Evolutionary conservation across 2,888 invertebrate species (phyloP).

Genomic region (Pollenia labialis): DNA sequence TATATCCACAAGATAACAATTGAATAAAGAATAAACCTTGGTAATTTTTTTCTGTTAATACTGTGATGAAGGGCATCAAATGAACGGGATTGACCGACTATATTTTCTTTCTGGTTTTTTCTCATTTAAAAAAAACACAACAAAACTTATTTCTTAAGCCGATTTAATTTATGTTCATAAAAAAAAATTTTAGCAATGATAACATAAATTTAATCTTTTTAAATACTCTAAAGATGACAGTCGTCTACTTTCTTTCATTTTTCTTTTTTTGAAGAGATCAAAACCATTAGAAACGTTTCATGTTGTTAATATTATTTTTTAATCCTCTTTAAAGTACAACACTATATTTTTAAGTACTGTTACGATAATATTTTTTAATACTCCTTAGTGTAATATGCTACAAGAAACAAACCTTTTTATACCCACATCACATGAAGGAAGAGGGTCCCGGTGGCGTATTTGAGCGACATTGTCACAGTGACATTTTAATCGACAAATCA

Average conservation of each 20-base stretch:
- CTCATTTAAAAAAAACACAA: constrained; percentile 20
- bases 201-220: constrained; percentile 15
- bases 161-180: constrained; percentile 27
- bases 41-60: too few relatives aligned
- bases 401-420: neutral
- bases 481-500: too few relatives aligned
- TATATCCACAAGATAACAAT: too few relatives aligned
- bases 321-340: neutral
- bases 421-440: too few relatives aligned
- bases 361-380: neutral
- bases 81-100: too few relatives aligned
- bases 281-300: neutral
- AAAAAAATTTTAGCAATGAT: constrained; percentile 14
- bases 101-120: neutral
- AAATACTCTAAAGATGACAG: constrained; percentile 34
- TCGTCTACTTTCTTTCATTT: constrained; percentile 2
- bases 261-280: neutral
- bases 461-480: too few relatives aligned
- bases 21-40: too few relatives aligned
- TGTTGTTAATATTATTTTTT: constrained; percentile 10
- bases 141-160: constrained; percentile 9
- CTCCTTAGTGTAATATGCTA: neutral
- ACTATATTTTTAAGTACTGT: neutral
- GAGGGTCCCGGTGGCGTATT: too few relatives aligned
- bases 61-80: too few relatives aligned